phyloP scores from a whole-genome alignment of 2,888 invertebrate genomes.

The Trachelus tabidus region DNA sequence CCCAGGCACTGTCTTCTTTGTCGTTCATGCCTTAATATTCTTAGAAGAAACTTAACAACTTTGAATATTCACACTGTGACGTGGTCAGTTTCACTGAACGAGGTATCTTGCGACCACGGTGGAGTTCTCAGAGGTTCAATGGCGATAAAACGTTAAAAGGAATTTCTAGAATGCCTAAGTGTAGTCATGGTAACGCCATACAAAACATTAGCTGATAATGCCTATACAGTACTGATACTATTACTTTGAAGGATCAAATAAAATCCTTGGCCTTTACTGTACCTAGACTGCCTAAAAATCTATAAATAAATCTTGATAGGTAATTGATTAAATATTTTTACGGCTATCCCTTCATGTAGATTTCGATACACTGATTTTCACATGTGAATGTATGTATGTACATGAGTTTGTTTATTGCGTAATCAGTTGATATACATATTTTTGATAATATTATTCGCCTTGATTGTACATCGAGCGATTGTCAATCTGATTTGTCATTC shows the following conservation, averaged over 20 bases:
- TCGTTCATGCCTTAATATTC: slow-evolving; percentile 39
- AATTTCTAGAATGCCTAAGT: not conserved
- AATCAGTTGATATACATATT: not conserved
- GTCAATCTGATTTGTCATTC: not conserved
- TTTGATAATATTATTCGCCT: not conserved
- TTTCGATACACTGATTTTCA: not conserved
- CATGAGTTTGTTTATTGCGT: not conserved
- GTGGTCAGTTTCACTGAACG: not conserved
- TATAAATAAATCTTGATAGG: not conserved
- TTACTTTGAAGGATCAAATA: not conserved
- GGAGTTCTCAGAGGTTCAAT: not conserved
- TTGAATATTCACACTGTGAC: not conserved
- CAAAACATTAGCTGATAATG: not conserved
- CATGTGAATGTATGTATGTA: not conserved
- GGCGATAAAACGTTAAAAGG: not conserved
- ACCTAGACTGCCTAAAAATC: too few species aligned
- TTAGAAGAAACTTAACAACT: not conserved
- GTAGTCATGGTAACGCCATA: not conserved
- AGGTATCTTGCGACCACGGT: not conserved
- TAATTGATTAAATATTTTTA: not conserved
- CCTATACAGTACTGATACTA: not conserved
- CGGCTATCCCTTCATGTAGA: not conserved
- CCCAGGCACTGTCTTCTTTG: slow-evolving; percentile 82
- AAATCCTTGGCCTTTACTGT: not conserved
- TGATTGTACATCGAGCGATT: not conserved